These are phyloP conservation scores for Halcyon badia DNA, from an alignment of 2,797 vertebrate genomes.

Conservation along the genomic window DNA sequence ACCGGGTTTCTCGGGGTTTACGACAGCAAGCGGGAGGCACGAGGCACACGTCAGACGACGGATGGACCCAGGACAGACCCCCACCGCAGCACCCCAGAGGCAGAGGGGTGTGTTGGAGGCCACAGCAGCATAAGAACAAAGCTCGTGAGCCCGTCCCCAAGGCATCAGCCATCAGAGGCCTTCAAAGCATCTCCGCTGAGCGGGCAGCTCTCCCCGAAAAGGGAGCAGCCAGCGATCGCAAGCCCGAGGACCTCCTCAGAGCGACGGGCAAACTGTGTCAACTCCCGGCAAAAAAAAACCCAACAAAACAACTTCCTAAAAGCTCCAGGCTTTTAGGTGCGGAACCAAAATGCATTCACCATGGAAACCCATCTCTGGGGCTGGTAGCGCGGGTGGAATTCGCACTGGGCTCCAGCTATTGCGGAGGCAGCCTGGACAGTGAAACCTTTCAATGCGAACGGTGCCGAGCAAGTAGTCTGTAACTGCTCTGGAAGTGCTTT, in stretches of 20 bases:
- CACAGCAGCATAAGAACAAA: neutral
- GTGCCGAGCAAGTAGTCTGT: neutral
- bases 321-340: neutral
- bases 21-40: fast-evolving
- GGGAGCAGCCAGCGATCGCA: neutral
- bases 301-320: neutral
- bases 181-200: neutral
- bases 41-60: fast-evolving
- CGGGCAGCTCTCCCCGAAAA: neutral
- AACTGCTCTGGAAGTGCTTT: neutral
- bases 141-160: neutral
- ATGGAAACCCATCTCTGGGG: neutral
- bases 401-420: neutral
- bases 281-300: neutral
- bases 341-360: neutral
- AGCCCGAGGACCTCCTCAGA: neutral
- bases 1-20: fast-evolving
- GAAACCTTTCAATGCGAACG: neutral
- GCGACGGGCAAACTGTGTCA: neutral
- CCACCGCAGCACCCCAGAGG: neutral
- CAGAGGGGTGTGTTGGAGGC: neutral
- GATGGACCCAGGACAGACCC: neutral
- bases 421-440: neutral
- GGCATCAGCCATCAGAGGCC: neutral
- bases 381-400: constrained; percentile 14